A percentile compares a stretch with the other conserved stretches of the same genome.
Conservation (phyloP, 1,140 invertebrate genomes). For the Vollenhovia emeryi region DNA sequence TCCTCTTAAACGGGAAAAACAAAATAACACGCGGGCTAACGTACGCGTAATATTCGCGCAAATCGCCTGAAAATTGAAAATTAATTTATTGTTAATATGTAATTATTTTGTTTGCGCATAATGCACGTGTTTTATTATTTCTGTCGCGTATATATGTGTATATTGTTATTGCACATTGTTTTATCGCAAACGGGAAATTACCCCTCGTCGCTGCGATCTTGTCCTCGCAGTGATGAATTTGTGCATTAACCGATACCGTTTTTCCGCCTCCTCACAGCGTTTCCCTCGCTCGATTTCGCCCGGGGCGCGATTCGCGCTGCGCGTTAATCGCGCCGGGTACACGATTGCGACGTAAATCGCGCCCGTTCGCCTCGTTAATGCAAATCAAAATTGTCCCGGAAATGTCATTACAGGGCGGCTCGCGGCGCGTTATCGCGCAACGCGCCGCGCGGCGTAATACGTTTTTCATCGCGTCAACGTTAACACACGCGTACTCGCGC, state of each 20-base stretch:
- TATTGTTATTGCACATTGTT: not conserved
- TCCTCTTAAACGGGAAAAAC: not conserved
- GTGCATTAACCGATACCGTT: slow-evolving; percentile 5
- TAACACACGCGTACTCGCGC: slow-evolving; percentile 26
- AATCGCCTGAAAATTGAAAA: not conserved
- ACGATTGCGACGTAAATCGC: slow-evolving; percentile 55
- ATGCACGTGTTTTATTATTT: not conserved
- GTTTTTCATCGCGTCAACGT: slow-evolving; percentile 51
- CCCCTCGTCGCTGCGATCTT: not conserved
- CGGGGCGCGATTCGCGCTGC: not conserved
- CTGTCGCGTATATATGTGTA: not conserved
- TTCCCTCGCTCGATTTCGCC: slow-evolving; percentile 17
- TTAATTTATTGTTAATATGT: not conserved
- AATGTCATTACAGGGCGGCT: slow-evolving; percentile 41
- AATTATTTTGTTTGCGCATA: not conserved
- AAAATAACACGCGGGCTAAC: no score
- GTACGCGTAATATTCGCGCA: not conserved
- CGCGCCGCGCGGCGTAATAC: not conserved
- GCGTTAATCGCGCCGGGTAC: slow-evolving; percentile 15
- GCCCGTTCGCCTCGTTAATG: slow-evolving; percentile 45
- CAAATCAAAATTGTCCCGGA: slow-evolving; percentile 58
- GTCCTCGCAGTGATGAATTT: slow-evolving; percentile 25
- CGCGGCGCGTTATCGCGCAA: slow-evolving; percentile 22
- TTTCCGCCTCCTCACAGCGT: slow-evolving; percentile 2
- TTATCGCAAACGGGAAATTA: not conserved